Evolutionary conservation across 2,113 vertebrate genomes (phyloP).

Genomic region (Corydoras maculifer): DNA sequence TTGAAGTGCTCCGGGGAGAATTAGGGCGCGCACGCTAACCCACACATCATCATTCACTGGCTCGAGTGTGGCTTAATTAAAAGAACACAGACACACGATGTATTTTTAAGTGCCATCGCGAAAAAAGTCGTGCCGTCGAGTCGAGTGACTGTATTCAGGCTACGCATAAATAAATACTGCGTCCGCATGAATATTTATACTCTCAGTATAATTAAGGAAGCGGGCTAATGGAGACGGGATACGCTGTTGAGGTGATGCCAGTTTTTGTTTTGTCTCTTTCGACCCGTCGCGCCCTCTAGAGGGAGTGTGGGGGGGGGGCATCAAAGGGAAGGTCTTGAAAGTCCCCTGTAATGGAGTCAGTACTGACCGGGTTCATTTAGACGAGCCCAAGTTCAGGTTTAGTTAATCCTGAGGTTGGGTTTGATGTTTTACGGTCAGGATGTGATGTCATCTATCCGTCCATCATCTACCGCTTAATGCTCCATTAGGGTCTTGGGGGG

Average conservation of each 20-base stretch:
- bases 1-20: constrained; percentile 70
- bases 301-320: too few relatives aligned
- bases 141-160: constrained; percentile 52
- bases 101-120: constrained; percentile 61
- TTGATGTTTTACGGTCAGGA: too few relatives aligned
- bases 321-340: too few relatives aligned
- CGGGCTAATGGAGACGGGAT: constrained; percentile 65
- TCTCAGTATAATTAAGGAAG: constrained; percentile 71
- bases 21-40: constrained; percentile 41
- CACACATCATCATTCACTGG: constrained; percentile 25
- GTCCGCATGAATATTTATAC: constrained; percentile 71
- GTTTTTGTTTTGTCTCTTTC: constrained; percentile 60
- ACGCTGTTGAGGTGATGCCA: constrained; percentile 65
- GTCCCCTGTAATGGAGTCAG: too few relatives aligned
- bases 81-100: constrained; percentile 59
- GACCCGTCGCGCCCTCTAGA: constrained; percentile 43
- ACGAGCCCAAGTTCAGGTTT: too few relatives aligned
- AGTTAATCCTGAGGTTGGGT: too few relatives aligned
- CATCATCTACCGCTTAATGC: too few relatives aligned
- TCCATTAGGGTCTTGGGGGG: too few relatives aligned
- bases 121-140: constrained; percentile 56
- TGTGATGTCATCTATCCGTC: too few relatives aligned
- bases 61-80: constrained; percentile 61
- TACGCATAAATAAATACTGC: constrained; percentile 63
- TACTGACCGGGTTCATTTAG: too few relatives aligned